These are phyloP conservation scores for Trogon melanurus DNA, from an alignment of 2,113 vertebrate species.

Conservation along the genomic window DNA sequence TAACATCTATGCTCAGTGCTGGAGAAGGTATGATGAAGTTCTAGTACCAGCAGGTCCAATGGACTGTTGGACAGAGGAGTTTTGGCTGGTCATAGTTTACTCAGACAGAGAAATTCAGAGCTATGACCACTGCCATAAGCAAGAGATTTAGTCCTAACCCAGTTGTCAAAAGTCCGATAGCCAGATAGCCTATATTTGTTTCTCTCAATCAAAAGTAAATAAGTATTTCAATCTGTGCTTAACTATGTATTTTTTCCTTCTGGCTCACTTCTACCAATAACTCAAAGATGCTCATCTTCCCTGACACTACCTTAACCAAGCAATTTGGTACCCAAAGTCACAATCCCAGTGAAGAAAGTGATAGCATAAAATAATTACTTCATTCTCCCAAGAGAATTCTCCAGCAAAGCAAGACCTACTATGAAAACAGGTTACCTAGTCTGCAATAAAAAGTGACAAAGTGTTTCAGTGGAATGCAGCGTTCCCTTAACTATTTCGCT, in stretches of 20 bases:
- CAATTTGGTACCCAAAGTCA: neutral
- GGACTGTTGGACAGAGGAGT: neutral
- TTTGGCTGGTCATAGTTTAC: neutral
- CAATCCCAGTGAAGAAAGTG: neutral
- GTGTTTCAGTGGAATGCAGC: neutral
- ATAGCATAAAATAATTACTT: neutral
- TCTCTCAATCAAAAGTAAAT: neutral
- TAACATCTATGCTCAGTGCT: neutral
- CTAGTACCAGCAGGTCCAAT: neutral
- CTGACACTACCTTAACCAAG: neutral
- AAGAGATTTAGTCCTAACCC: neutral
- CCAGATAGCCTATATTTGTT: neutral
- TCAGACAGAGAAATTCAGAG: neutral
- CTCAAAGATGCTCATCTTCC: neutral
- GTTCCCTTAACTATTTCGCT: neutral
- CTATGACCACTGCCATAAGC: neutral
- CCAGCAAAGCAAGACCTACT: neutral
- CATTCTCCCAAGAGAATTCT: neutral
- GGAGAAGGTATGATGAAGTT: neutral
- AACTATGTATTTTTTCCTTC: neutral
- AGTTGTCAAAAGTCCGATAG: neutral
- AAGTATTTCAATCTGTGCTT: neutral
- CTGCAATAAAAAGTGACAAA: neutral
- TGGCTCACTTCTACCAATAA: neutral
- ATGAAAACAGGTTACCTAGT: neutral